These are phyloP conservation scores for Ammodytes dubius DNA, from an alignment of 2,113 vertebrate species.

Conservation along the genomic window DNA sequence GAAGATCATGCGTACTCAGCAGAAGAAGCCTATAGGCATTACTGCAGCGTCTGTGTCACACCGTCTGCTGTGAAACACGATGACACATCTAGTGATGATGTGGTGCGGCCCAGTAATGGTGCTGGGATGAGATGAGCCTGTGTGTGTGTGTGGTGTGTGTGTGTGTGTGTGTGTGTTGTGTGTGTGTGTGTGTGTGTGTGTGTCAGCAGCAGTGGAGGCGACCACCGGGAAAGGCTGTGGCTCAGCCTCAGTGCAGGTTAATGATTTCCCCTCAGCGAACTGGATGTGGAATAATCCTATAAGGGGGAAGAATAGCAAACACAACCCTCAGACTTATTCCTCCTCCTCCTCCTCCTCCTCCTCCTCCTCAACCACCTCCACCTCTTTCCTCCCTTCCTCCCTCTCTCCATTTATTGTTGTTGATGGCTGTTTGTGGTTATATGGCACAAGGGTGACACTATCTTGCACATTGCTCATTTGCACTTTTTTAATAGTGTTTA, in stretches of 20 bases:
- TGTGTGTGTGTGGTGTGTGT: not conserved
- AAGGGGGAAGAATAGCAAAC: conserved; percentile 56
- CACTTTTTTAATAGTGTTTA: too few species aligned
- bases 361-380: conserved; percentile 1
- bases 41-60: conserved; percentile 56
- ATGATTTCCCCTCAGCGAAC: conserved; percentile 68
- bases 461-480: too few species aligned
- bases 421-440: too few species aligned
- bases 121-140: conserved; percentile 14
- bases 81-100: conserved; percentile 66
- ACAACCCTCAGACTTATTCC: conserved; percentile 39
- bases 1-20: conserved; percentile 59
- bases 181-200: not conserved
- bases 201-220: conserved; percentile 19
- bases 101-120: conserved; percentile 35
- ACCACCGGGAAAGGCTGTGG: conserved; percentile 55
- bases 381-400: not conserved
- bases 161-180: too few species aligned
- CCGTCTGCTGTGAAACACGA: conserved; percentile 21
- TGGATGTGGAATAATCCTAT: conserved; percentile 68
- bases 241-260: conserved; percentile 43
- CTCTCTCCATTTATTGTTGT: too few species aligned
- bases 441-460: too few species aligned
- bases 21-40: conserved; percentile 49
- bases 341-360: not conserved